A percentile compares a stretch with the other conserved stretches of the same genome.
Conservation (phyloP, 1,140 invertebrate genomes). For the Orius insidiosus region DNA sequence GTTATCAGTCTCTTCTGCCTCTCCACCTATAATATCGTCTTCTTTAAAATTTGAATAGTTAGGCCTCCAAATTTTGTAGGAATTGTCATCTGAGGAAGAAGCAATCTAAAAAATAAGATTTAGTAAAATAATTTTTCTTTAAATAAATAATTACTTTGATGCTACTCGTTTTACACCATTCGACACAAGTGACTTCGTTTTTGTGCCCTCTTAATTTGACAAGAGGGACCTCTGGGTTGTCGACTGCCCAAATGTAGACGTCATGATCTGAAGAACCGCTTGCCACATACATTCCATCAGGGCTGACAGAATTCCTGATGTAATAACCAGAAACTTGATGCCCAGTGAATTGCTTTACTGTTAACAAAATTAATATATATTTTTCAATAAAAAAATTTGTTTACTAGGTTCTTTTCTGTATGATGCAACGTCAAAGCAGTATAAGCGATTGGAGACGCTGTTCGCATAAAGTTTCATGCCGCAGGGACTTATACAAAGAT, state of each 20-base stretch:
- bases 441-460: conserved; percentile 71
- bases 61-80: conserved; percentile 9
- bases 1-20: too few species aligned
- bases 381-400: conserved; percentile 1
- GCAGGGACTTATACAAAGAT: conserved; percentile 50
- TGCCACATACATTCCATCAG: conserved; percentile 57
- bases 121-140: neutral
- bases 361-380: conserved; percentile 15
- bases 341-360: conserved; percentile 33
- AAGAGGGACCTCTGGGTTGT: conserved; percentile 39
- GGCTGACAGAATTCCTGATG: conserved; percentile 61
- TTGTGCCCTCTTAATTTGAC: conserved; percentile 51
- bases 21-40: neutral
- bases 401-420: conserved; percentile 44
- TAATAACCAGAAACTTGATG: conserved; percentile 64
- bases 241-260: conserved; percentile 68
- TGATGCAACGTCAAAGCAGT: conserved; percentile 60
- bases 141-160: conserved; percentile 27
- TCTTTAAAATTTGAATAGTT: neutral
- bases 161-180: conserved; percentile 43
- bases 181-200: conserved; percentile 68
- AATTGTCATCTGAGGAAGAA: conserved; percentile 12
- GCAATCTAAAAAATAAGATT: conserved; percentile 5
- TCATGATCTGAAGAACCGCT: conserved; percentile 69
- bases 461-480: conserved; percentile 58